Evolutionary conservation across 1,140 invertebrate species (phyloP), one percentile per base, ranked within the genome.

Genomic region (Mamestra configurata): DNA sequence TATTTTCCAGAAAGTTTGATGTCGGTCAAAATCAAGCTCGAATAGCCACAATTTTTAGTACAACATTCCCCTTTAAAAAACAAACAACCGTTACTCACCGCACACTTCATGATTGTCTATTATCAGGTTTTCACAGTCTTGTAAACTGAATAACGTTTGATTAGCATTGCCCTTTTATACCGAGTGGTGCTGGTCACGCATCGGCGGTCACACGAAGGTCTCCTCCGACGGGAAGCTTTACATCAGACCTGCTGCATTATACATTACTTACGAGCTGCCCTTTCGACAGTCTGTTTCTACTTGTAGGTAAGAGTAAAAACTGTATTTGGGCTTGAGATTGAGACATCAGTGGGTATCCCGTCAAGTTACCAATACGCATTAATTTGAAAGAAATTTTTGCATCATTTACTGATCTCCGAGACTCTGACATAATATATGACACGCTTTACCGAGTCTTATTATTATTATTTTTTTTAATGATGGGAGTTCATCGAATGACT

Each of bases 91-190:
- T 49, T 61, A 89, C 91, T 89, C 83, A 92, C 91, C 77, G 91
- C 91, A 53, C 90, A 92, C 88, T 91, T 91, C 91, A 92, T 92
- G 57, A 80, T 87, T 64, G 18, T 61, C 18, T 77, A 59, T 43
- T 59, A 24, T 43, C 51, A 59, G 66, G 59, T 31, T 46, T 61
- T 40, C 22, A 49, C 57, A 31, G 53, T 43, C 20, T 53, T 20
- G 46, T 76, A 46, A 61, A 59, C 53, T 61, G 37, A 64, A 76
- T 4, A 20, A 20, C 1, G 0, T 73, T 15, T 13, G 35, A 57
- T 13, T 15, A 57, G 4, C 53, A 72, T 72, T 24, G 71, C 11
- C 24, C 20, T 61, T 76, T 49, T 76, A 76, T 76, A 76, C 40
- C 4, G 20, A 24, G 31, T 73, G 22, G 22, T 24, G 11, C 10